Percentiles rank a stretch among this genome's conserved stretches.
These are phyloP conservation scores for Panzeria rudis DNA, from an alignment of 2,888 invertebrate species.

Conservation along the genomic window DNA sequence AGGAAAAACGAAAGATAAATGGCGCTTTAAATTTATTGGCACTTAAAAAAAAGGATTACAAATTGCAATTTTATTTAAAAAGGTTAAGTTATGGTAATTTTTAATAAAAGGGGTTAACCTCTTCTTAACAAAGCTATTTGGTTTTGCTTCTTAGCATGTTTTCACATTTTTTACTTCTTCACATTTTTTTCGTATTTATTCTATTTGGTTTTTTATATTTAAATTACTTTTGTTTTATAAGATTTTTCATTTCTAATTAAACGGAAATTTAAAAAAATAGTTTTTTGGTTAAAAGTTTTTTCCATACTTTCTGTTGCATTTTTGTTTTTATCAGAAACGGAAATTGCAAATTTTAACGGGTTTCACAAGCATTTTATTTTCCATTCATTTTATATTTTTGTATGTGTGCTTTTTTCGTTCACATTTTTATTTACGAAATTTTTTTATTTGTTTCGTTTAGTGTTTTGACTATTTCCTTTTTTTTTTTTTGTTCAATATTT, in stretches of 20 bases:
- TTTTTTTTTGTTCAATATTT: conserved; percentile 1
- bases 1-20: not conserved
- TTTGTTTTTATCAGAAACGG: conserved; percentile 71
- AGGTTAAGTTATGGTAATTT: too few relatives aligned
- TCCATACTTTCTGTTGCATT: not conserved
- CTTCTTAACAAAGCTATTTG: not conserved
- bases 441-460: conserved; percentile 20
- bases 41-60: too few relatives aligned
- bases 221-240: conserved; percentile 10
- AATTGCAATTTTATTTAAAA: too few relatives aligned
- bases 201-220: not conserved
- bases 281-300: conserved; percentile 25
- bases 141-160: not conserved
- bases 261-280: conserved; percentile 60
- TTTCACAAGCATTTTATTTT: conserved; percentile 64
- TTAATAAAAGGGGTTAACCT: too few relatives aligned
- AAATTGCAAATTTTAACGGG: conserved; percentile 76
- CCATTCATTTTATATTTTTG: conserved; percentile 31
- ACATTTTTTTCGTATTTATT: not conserved
- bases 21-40: not conserved
- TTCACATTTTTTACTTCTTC: not conserved
- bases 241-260: conserved; percentile 54
- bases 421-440: conserved; percentile 26
- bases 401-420: conserved; percentile 5
- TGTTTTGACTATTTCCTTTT: not conserved